phyloP scores from a whole-genome alignment of 2,113 vertebrate species.

The Leptobrachium ailaonicum region DNA sequence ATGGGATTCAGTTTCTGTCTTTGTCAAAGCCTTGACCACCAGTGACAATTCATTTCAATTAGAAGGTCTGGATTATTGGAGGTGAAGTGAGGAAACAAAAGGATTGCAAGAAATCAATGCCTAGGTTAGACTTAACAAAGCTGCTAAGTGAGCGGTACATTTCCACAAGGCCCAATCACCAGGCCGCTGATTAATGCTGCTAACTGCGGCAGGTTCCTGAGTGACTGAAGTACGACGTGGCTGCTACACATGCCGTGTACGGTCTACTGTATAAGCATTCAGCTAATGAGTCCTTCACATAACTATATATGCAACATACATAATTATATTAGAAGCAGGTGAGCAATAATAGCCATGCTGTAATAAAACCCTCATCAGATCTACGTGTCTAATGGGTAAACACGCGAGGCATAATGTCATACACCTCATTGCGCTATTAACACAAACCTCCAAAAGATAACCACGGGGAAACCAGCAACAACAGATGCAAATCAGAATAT shows the following conservation, averaged over 20 bases:
- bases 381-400: no score
- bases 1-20: background rate
- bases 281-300: background rate
- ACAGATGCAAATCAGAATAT: no score
- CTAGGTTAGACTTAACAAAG: conserved; percentile 9
- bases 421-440: no score
- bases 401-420: no score
- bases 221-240: background rate
- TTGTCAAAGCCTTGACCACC: background rate
- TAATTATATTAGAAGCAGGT: background rate
- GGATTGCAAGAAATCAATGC: conserved; percentile 30
- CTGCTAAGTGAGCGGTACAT: conserved; percentile 25
- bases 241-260: background rate
- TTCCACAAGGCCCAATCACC: background rate
- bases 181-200: conserved; percentile 19
- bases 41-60: conserved; percentile 29
- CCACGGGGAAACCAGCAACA: no score
- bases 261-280: conserved; percentile 2
- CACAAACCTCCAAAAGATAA: no score
- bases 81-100: conserved; percentile 23
- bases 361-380: no score
- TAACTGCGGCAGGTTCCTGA: conserved; percentile 7
- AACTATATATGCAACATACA: conserved; percentile 4
- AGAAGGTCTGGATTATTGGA: conserved; percentile 8
- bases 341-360: background rate